Conservation (phyloP, 2,113 vertebrate species). For the Capricornis sumatraensis region DNA sequence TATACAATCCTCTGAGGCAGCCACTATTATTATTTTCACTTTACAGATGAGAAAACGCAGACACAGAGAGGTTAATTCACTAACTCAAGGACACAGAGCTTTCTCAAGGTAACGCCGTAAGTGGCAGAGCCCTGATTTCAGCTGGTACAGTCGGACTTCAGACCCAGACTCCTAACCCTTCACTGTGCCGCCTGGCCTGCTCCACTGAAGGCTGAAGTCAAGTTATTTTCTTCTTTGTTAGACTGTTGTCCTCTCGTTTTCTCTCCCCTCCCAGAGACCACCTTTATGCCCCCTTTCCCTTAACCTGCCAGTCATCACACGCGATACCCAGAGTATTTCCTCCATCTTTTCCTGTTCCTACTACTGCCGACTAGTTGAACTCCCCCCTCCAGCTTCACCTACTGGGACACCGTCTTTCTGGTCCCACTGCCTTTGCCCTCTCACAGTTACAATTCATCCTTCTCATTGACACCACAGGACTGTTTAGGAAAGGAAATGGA, state of each 20-base stretch:
- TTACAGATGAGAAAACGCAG: neutral
- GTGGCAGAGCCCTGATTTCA: neutral
- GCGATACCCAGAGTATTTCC: neutral
- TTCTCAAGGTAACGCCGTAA: neutral
- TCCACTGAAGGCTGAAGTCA: neutral
- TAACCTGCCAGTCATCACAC: too few relatives aligned
- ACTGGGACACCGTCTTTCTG: fast-evolving
- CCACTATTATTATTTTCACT: neutral
- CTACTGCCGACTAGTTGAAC: neutral
- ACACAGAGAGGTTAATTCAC: neutral
- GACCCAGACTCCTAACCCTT: neutral
- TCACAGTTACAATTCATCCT: neutral
- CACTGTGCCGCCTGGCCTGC: neutral
- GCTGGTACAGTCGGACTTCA: neutral
- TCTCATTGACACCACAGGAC: neutral
- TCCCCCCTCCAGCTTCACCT: neutral
- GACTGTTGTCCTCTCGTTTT: neutral
- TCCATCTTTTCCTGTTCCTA: neutral
- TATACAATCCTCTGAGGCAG: neutral
- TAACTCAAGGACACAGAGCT: neutral
- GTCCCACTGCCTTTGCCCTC: too few relatives aligned
- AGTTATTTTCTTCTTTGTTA: neutral
- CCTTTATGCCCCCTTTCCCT: neutral
- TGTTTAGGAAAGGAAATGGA: neutral
- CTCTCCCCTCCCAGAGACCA: neutral